These are phyloP conservation scores for Syngnathus rostellatus DNA, from an alignment of 2,797 vertebrate species.

Conservation along the genomic window DNA sequence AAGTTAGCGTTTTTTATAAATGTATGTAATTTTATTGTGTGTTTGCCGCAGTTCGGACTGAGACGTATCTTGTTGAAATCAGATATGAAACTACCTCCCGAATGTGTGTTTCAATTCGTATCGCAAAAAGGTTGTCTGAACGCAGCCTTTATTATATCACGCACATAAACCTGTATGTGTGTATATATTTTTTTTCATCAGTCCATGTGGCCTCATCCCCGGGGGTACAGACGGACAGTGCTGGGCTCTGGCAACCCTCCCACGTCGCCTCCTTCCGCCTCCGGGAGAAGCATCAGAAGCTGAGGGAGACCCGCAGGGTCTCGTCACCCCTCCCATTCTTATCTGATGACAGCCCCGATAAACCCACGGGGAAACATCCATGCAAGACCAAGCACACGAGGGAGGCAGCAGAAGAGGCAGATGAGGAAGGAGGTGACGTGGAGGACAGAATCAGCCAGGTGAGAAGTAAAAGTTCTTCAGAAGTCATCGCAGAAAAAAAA, in stretches of 20 bases:
- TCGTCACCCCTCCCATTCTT: not conserved
- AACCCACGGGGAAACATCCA: constrained; percentile 86
- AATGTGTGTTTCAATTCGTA: no score
- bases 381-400: constrained; percentile 86
- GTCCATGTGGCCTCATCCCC: constrained; percentile 60
- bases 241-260: not conserved
- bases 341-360: constrained; percentile 68
- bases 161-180: not conserved
- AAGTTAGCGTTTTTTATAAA: no score
- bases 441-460: constrained; percentile 21
- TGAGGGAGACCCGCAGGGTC: constrained; percentile 69
- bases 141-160: not conserved
- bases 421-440: constrained; percentile 22
- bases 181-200: constrained; percentile 29
- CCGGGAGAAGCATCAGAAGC: constrained; percentile 70
- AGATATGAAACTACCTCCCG: no score
- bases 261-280: constrained; percentile 60
- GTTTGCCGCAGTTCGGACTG: no score
- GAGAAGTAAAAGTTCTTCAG: not conserved
- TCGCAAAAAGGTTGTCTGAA: no score
- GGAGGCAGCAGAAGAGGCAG: constrained; percentile 48
- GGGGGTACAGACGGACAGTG: not conserved
- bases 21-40: no score
- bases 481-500: not conserved
- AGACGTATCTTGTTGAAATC: no score